These are phyloP conservation scores for Dolichopus griseipennis DNA, from an alignment of 2,888 invertebrate species.

Conservation along the genomic window DNA sequence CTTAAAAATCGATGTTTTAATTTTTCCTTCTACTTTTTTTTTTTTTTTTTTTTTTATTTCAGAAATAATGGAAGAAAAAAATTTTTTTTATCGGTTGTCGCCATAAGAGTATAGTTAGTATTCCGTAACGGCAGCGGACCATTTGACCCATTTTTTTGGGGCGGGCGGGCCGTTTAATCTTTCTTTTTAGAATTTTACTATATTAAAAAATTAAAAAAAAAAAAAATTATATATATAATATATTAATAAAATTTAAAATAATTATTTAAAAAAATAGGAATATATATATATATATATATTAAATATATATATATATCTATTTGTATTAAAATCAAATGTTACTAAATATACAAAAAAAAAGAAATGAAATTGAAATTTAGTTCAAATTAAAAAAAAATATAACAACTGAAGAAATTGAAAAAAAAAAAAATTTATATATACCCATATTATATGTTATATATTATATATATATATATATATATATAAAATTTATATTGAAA, in stretches of 20 bases:
- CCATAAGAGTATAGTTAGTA: constrained; percentile 21
- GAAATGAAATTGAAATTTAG: too few relatives aligned
- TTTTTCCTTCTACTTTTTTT: too few relatives aligned
- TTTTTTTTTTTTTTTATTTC: neutral
- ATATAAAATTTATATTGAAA: too few relatives aligned
- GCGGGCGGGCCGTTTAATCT: constrained; percentile 24
- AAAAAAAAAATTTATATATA: neutral
- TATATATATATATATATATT: neutral
- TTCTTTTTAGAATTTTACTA: constrained; percentile 2
- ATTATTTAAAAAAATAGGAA: neutral
- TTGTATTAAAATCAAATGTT: too few relatives aligned
- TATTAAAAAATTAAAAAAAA: constrained; percentile 10
- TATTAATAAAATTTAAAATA: constrained; percentile 8
- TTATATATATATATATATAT: too few relatives aligned
- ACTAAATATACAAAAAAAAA: too few relatives aligned
- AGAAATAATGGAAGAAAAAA: constrained; percentile 17
- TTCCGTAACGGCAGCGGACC: constrained; percentile 23
- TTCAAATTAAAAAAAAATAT: too few relatives aligned
- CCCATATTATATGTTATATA: too few relatives aligned
- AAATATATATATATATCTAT: too few relatives aligned
- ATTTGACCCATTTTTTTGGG: constrained; percentile 25
- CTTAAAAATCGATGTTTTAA: constrained; percentile 21
- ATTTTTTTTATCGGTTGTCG: constrained; percentile 16
- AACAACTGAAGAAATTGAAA: too few relatives aligned
- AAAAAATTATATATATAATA: constrained; percentile 12